phyloP scores from a whole-genome alignment of 1,140 invertebrate genomes.

The Drosophila busckii region DNA sequence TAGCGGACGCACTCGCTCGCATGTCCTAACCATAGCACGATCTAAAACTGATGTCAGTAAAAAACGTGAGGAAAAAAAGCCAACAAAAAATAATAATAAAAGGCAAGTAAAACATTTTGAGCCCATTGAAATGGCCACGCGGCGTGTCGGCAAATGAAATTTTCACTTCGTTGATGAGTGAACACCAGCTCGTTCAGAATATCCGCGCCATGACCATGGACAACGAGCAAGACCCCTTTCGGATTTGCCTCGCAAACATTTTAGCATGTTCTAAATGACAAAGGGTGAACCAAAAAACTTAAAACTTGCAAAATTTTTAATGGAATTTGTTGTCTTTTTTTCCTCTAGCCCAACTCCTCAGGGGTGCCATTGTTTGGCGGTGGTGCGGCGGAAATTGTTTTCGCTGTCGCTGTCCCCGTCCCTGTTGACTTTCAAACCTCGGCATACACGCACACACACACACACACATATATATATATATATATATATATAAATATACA shows the following conservation, averaged over 20 bases:
- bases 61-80: slow-evolving; percentile 24
- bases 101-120: slow-evolving; percentile 44
- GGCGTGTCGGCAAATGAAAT: slow-evolving; percentile 61
- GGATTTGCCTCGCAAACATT: slow-evolving; percentile 68
- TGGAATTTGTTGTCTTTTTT: slow-evolving; percentile 56
- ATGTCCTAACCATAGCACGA: slow-evolving; percentile 37
- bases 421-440: slow-evolving; percentile 71
- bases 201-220: slow-evolving; percentile 46
- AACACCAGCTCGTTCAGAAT: slow-evolving; percentile 12
- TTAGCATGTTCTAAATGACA: slow-evolving; percentile 29
- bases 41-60: slow-evolving; percentile 34
- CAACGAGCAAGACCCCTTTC: slow-evolving; percentile 30
- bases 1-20: slow-evolving; percentile 7
- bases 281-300: slow-evolving; percentile 42
- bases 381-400: slow-evolving; percentile 63
- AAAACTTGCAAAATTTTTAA: slow-evolving; percentile 75
- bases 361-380: slow-evolving; percentile 36
- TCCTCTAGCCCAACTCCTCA: slow-evolving; percentile 4
- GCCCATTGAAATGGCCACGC: slow-evolving; percentile 15
- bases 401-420: slow-evolving; percentile 40
- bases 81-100: slow-evolving; percentile 29
- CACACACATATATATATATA: slow-evolving; percentile 1
- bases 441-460: slow-evolving; percentile 40
- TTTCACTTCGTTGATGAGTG: slow-evolving; percentile 57
- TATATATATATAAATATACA: background rate